phyloP scores from a whole-genome alignment of 2,797 vertebrate species.

The Sebastiscus tertius region DNA sequence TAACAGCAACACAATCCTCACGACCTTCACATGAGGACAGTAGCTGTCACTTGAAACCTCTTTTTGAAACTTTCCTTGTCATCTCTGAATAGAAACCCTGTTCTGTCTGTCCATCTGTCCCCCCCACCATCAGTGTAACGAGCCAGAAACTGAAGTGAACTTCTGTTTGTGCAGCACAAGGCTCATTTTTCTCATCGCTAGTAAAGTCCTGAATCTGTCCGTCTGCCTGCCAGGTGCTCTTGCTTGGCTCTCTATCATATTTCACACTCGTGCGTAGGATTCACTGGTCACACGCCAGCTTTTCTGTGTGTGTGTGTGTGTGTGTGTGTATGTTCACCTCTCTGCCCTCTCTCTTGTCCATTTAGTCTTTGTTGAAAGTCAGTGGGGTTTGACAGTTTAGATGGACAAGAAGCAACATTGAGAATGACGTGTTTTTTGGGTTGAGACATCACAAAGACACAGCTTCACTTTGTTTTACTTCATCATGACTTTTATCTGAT shows the following conservation, averaged over 20 bases:
- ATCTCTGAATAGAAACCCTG: constrained; percentile 2
- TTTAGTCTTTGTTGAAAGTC: constrained; percentile 38
- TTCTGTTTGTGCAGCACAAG: constrained; percentile 46
- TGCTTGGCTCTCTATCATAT: constrained; percentile 60
- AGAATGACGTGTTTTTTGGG: neutral
- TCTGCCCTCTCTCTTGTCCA: constrained; percentile 29
- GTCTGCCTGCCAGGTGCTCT: constrained; percentile 57
- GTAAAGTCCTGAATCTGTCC: constrained; percentile 62
- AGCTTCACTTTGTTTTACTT: neutral
- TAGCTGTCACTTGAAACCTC: constrained; percentile 4
- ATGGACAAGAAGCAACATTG: neutral
- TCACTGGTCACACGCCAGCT: constrained; percentile 44
- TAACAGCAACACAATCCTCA: neutral
- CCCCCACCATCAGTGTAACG: neutral
- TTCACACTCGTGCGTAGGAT: constrained; percentile 62
- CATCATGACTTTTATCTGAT: neutral
- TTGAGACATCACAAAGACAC: neutral
- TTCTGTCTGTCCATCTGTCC: neutral
- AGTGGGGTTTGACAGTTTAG: neutral
- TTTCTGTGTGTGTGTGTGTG: neutral
- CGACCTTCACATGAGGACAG: constrained; percentile 17
- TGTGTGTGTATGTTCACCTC: constrained; percentile 20
- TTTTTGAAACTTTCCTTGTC: neutral
- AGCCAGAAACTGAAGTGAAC: constrained; percentile 31
- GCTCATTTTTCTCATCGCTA: constrained; percentile 65